phyloP scores from a whole-genome alignment of 2,888 invertebrate species.

The Pemphredon lugubris region DNA sequence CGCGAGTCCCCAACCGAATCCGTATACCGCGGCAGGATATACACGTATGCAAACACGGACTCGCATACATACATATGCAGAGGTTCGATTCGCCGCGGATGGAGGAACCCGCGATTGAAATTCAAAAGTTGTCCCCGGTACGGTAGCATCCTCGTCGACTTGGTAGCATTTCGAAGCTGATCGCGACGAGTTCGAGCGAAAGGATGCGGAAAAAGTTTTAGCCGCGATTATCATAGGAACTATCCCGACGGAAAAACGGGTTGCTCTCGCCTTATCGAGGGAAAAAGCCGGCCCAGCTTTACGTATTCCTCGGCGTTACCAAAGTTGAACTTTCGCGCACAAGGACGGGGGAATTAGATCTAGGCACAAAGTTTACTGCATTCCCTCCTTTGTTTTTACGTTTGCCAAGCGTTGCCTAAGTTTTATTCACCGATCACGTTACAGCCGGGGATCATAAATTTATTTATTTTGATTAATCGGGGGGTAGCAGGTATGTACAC shows the following conservation, averaged over 20 bases:
- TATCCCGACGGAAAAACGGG: conserved; percentile 36
- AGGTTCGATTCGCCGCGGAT: neutral
- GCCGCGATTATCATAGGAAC: conserved; percentile 60
- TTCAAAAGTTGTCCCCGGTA: conserved; percentile 39
- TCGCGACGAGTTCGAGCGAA: conserved; percentile 26
- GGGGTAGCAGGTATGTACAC: no score
- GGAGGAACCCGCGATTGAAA: conserved; percentile 44
- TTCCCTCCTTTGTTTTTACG: conserved; percentile 28
- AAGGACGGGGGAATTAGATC: conserved; percentile 27
- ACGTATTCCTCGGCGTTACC: conserved; percentile 53
- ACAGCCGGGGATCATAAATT: no score
- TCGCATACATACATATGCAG: neutral
- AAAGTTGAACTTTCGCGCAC: conserved; percentile 29
- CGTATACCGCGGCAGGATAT: neutral
- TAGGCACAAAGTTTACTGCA: neutral
- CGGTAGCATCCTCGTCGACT: conserved; percentile 24
- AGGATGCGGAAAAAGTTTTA: conserved; percentile 44
- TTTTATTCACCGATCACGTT: no score
- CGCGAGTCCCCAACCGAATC: conserved; percentile 1
- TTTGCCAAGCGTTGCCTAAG: neutral
- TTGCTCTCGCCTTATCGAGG: conserved; percentile 16
- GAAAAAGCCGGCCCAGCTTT: no score
- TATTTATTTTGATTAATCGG: no score
- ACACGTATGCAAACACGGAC: neutral
- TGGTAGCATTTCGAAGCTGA: conserved; percentile 46